A percentile compares a stretch with the other conserved stretches of the same genome.
Conservation (phyloP, 2,113 vertebrate genomes). For the Dasypus novemcinctus region DNA sequence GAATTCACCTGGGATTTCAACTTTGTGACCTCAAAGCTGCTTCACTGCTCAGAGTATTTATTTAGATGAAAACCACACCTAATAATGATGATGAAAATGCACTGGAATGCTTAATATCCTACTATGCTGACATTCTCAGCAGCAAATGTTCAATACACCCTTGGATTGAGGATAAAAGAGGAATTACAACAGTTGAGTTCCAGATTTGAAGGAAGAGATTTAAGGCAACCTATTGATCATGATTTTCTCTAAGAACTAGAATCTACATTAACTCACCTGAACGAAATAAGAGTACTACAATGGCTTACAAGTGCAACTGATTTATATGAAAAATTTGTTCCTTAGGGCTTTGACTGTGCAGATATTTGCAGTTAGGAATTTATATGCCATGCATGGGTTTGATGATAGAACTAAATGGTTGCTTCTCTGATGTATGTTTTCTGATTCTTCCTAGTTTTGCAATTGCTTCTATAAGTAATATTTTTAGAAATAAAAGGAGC, state of each 20-base stretch:
- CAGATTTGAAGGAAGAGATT: constrained; percentile 7
- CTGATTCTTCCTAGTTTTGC: background rate
- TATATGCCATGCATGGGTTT: background rate
- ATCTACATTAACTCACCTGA: background rate
- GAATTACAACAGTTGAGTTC: background rate
- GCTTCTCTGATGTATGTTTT: background rate
- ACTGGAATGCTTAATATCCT: constrained; percentile 32
- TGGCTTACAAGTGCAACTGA: background rate
- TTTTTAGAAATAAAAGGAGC: constrained; percentile 31
- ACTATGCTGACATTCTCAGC: background rate
- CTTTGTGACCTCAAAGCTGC: constrained; percentile 20
- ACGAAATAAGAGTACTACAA: background rate
- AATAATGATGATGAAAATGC: constrained; percentile 51
- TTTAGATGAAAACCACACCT: background rate
- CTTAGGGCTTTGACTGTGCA: background rate
- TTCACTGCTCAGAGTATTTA: background rate
- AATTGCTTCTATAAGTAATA: background rate
- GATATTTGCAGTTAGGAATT: background rate
- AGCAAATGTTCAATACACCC: background rate
- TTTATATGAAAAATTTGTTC: background rate
- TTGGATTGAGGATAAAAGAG: background rate
- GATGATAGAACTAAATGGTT: background rate
- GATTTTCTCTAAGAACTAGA: background rate
- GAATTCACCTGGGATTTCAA: constrained; percentile 20
- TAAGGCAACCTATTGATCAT: background rate